Base-by-base conservation (phyloP, 2,797 vertebrate species). In the Paramormyrops hopkinsi region DNA sequence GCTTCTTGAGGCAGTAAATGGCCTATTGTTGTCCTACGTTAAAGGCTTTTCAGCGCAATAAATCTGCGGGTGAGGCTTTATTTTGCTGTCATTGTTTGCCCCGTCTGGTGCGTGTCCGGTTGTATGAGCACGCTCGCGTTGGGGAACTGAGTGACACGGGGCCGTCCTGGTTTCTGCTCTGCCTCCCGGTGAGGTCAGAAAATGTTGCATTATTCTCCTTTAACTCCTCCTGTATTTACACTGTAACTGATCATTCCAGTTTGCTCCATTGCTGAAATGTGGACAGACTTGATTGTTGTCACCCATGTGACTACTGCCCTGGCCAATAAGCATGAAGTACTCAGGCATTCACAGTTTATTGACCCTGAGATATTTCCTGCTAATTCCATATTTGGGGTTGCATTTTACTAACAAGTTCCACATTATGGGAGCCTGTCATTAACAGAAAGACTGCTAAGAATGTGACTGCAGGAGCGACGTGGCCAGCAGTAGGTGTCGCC, bases 321-420 rank as follows among this genome's bases (percentile, higher is more conserved):
- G 17, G 33, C 33, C 33, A 79, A 79, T 79, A 19, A 19, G 73
- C 33, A 44, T 41, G 73, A 44, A 79, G 33, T 44, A 50, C 14
- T 2, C 2, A 87, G 19, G 50, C 12, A 11, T 48, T n/a, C 50
- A 88, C 17, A 62, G 29, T 4, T 87, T 44, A 87, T 90, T 44
- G 79, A 87, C 76, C 87, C 41, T 37, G 50, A 90, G 90, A 69
- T 83, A 85, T 87, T 46, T 8, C 88, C 50, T 73, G 41, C 84
- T 50, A 86, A 88, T 90, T 65, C 87, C 50, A 90, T 53, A 88
- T 90, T 56, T 89, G 69, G 6, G 88, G 14, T 19, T 54, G 46
- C 50, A 76, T n/a, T 90, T 86, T 83, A 46, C 65, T 91, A 86
- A 2, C 6, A 9, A 7, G 12, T 86, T 51, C 33, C 25, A 7